These are phyloP conservation scores for Phenganax stokvisi DNA, from an alignment of 92 coral and sea anemone genomes.

Conservation along the genomic window DNA sequence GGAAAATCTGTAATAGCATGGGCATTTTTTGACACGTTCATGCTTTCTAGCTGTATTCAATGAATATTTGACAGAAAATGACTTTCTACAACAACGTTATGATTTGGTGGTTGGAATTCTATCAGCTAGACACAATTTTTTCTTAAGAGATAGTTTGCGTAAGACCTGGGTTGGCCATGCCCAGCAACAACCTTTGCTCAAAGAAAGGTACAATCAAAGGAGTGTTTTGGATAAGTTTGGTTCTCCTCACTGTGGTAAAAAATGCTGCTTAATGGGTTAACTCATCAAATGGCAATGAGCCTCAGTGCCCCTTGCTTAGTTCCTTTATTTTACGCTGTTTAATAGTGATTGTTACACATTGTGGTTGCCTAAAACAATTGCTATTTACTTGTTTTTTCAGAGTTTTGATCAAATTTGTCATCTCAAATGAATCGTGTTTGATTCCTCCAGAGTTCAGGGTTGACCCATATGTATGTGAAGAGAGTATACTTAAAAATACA, in stretches of 20 bases:
- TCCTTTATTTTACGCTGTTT: too few species aligned
- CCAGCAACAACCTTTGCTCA: conserved; percentile 29
- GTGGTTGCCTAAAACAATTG: neutral
- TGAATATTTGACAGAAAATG: neutral
- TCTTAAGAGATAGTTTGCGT: conserved; percentile 67
- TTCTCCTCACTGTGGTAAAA: neutral
- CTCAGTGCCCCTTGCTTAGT: neutral
- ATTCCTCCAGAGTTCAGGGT: conserved; percentile 70
- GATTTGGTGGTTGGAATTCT: conserved; percentile 79
- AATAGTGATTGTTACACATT: too few species aligned
- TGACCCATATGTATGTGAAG: conserved; percentile 67
- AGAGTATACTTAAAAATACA: conserved; percentile 53
- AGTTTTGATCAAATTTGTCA: conserved; percentile 64
- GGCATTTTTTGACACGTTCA: too few species aligned
- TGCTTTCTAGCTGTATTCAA: neutral
- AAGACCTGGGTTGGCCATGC: conserved; percentile 84
- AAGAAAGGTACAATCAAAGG: conserved; percentile 39
- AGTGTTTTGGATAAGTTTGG: neutral
- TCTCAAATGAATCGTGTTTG: conserved; percentile 64
- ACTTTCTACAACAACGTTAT: conserved; percentile 29
- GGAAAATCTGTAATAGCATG: too few species aligned
- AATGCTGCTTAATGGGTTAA: too few species aligned
- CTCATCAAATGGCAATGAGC: too few species aligned
- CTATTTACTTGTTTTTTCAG: conserved; percentile 30
- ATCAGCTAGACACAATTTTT: conserved; percentile 75